Percentiles rank a stretch among this genome's conserved stretches.
Conservation (phyloP, 1,140 invertebrate genomes). For the Dysdera silvatica region DNA sequence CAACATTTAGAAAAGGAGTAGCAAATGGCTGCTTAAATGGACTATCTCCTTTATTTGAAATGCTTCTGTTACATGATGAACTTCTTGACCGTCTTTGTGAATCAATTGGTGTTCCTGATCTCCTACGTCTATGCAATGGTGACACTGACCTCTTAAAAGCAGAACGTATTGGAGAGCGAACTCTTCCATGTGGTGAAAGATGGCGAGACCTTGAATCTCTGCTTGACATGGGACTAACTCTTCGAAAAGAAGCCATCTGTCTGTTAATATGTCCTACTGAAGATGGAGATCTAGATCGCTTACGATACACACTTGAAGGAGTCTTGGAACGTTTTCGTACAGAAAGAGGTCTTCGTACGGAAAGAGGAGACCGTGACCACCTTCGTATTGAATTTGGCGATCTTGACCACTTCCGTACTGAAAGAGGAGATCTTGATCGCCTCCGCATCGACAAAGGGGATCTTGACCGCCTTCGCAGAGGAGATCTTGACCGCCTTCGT, state of each 20-base stretch:
- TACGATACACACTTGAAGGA: neutral
- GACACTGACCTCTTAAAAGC: too few species aligned
- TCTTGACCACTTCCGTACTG: neutral
- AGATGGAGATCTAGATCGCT: constrained; percentile 5
- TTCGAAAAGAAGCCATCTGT: neutral
- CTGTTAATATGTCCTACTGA: constrained; percentile 7
- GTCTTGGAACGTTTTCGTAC: neutral
- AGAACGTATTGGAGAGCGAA: too few species aligned
- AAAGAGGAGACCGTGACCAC: neutral
- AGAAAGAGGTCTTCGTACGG: constrained; percentile 8
- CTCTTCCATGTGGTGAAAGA: too few species aligned
- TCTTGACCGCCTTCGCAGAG: constrained; percentile 4
- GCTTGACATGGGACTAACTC: neutral
- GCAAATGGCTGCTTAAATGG: too few species aligned
- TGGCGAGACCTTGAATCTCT: neutral
- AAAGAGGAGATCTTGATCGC: neutral
- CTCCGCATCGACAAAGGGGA: neutral
- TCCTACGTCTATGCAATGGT: too few species aligned
- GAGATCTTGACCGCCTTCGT: neutral
- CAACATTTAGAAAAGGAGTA: too few species aligned
- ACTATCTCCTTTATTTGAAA: too few species aligned
- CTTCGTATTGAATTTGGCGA: neutral
- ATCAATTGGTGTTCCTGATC: too few species aligned
- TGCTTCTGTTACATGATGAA: too few species aligned
- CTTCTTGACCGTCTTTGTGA: too few species aligned